phyloP scores from a whole-genome alignment of 2,888 invertebrate genomes.

The Nomada fucata region DNA sequence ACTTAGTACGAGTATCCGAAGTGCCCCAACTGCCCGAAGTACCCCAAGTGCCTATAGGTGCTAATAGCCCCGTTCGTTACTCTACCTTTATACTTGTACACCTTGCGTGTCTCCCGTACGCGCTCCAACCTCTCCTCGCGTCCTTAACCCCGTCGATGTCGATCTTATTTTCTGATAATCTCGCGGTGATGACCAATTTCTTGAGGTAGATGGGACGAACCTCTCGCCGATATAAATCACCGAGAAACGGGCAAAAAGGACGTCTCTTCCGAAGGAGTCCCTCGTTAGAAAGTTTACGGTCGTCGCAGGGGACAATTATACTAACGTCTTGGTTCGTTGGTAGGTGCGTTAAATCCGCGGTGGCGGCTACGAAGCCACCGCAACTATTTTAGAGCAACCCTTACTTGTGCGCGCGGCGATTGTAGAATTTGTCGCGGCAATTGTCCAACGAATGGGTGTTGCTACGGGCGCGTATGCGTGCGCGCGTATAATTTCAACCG shows the following conservation, averaged over 20 bases:
- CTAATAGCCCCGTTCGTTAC: slow-evolving; percentile 66
- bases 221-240: slow-evolving; percentile 31
- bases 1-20: slow-evolving; percentile 39
- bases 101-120: background rate
- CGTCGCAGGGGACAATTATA: background rate
- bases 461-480: background rate
- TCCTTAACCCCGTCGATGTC: background rate
- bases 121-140: background rate
- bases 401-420: too few relatives aligned
- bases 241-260: background rate
- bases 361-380: too few relatives aligned
- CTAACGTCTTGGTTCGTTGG: background rate
- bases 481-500: too few relatives aligned
- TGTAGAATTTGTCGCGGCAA: too few relatives aligned
- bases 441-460: background rate
- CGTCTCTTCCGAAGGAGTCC: background rate
- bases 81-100: slow-evolving; percentile 21
- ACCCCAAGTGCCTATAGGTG: slow-evolving; percentile 29
- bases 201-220: slow-evolving; percentile 14
- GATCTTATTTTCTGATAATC: too few relatives aligned
- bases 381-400: too few relatives aligned
- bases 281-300: background rate
- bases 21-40: slow-evolving; percentile 50
- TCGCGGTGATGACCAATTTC: background rate
- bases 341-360: too few relatives aligned